These are phyloP conservation scores for Drosophila leontia DNA, from an alignment of 1,140 invertebrate species.

Conservation along the genomic window DNA sequence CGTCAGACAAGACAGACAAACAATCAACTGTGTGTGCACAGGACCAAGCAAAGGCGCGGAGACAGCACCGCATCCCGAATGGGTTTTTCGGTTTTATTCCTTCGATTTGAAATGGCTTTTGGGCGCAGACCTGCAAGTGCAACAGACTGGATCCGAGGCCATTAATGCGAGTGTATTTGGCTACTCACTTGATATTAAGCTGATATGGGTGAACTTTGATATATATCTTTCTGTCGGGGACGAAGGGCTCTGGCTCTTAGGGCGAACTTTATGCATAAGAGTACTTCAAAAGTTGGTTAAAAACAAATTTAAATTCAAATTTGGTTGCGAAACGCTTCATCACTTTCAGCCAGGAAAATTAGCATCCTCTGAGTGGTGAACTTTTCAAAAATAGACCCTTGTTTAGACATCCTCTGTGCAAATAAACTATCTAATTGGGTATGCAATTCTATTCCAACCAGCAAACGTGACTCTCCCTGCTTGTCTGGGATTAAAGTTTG, in stretches of 20 bases:
- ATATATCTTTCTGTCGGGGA: conserved; percentile 39
- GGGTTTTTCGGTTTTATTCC: conserved; percentile 52
- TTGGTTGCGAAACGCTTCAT: conserved; percentile 23
- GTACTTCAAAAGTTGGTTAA: conserved; percentile 29
- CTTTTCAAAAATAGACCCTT: conserved; percentile 12
- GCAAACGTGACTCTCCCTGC: conserved; percentile 28
- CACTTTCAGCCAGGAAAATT: conserved; percentile 1
- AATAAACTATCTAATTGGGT: conserved; percentile 34
- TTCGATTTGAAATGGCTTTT: conserved; percentile 44
- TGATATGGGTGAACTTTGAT: conserved; percentile 68
- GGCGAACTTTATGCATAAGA: conserved; percentile 35
- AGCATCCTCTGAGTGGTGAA: not conserved
- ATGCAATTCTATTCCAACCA: conserved; percentile 31
- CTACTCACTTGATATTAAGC: conserved; percentile 50
- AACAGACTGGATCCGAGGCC: conserved; percentile 66
- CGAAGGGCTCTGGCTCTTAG: conserved; percentile 1
- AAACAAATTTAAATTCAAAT: conserved; percentile 51
- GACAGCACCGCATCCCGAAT: conserved; percentile 56
- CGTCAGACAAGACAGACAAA: conserved; percentile 38
- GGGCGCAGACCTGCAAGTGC: conserved; percentile 67
- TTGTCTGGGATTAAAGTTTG: conserved; percentile 29
- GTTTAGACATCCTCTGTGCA: not conserved
- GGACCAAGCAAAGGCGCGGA: conserved; percentile 22
- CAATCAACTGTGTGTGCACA: conserved; percentile 52
- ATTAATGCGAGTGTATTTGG: conserved; percentile 57